These are phyloP conservation scores for Cyrtorhinus lividipennis DNA, from an alignment of 1,140 invertebrate species.

Conservation along the genomic window DNA sequence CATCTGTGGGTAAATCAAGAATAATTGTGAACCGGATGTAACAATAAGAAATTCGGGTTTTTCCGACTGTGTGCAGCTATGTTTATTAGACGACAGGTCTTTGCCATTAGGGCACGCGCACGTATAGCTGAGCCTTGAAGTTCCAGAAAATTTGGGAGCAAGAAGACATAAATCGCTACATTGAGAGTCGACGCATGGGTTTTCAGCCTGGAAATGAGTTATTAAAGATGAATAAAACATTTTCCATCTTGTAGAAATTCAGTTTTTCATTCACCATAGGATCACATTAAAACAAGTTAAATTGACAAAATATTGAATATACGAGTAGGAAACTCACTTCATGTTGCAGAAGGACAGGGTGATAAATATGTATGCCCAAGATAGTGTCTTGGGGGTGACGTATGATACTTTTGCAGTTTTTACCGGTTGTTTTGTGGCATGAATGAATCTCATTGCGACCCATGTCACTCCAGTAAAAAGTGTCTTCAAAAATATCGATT, in stretches of 20 bases:
- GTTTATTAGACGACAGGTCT: conserved; percentile 34
- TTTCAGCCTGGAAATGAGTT: conserved; percentile 31
- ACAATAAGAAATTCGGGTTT: conserved; percentile 25
- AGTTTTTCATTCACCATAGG: no score
- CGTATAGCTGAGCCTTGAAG: conserved; percentile 33
- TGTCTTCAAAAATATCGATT: conserved; percentile 73
- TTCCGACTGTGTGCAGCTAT: conserved; percentile 31
- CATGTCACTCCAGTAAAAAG: conserved; percentile 77
- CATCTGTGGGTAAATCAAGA: conserved; percentile 30
- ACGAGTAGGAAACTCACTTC: no score
- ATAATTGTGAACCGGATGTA: conserved; percentile 25
- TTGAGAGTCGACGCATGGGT: conserved; percentile 48
- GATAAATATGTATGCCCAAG: conserved; percentile 50
- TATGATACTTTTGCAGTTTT: conserved; percentile 38
- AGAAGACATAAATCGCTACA: conserved; percentile 75
- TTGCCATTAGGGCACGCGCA: conserved; percentile 71
- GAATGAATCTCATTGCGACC: conserved; percentile 43
- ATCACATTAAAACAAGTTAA: no score
- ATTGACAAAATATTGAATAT: no score
- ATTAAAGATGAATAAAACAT: no score
- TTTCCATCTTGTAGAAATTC: no score
- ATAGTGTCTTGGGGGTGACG: conserved; percentile 35
- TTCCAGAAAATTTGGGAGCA: conserved; percentile 32
- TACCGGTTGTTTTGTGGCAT: conserved; percentile 51
- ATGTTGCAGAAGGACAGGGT: conserved; percentile 35